Percentiles rank a stretch among this genome's conserved stretches.
phyloP scores from a whole-genome alignment of 2,888 invertebrate species.

The Notocelia uddmanniana region DNA sequence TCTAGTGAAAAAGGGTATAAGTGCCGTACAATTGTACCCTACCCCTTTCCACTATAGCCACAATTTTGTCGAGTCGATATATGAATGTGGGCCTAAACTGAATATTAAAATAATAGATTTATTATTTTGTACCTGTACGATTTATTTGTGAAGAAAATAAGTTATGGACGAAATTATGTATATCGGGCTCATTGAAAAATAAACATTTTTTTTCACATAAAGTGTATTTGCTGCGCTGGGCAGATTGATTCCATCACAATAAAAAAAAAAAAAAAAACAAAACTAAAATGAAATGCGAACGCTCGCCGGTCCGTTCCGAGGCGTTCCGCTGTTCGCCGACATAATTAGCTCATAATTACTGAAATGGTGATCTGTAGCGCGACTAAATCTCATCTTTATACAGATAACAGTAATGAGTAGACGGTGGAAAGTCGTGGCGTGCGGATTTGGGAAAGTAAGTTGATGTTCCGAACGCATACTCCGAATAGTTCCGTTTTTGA shows the following conservation, averaged over 20 bases:
- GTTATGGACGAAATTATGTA: not conserved
- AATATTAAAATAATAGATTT: not conserved
- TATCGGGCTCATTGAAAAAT: not conserved
- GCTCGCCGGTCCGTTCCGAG: conserved; percentile 53
- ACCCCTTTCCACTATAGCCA: too few species aligned
- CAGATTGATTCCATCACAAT: conserved; percentile 11
- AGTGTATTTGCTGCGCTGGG: conserved; percentile 2
- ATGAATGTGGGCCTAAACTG: not conserved
- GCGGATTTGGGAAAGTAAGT: conserved; percentile 72
- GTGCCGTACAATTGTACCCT: too few species aligned
- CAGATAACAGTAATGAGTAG: conserved; percentile 55
- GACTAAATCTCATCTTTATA: conserved; percentile 70
- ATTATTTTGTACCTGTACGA: not conserved
- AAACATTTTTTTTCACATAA: not conserved
- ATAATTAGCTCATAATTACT: conserved; percentile 74
- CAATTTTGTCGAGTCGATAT: not conserved
- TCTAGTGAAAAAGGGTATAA: too few species aligned
- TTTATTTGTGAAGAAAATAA: not conserved
- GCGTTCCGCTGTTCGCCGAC: conserved; percentile 70
- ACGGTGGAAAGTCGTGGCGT: conserved; percentile 64
- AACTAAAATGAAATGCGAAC: conserved; percentile 57
- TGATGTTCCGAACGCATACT: conserved; percentile 65
- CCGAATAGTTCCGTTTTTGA: conserved; percentile 58
- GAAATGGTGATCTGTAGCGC: conserved; percentile 66
- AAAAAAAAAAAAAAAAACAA: conserved; percentile 38